Base-by-base conservation (phyloP, 64 coral and sea anemone genomes). In the Trachythela sp. region DNA sequence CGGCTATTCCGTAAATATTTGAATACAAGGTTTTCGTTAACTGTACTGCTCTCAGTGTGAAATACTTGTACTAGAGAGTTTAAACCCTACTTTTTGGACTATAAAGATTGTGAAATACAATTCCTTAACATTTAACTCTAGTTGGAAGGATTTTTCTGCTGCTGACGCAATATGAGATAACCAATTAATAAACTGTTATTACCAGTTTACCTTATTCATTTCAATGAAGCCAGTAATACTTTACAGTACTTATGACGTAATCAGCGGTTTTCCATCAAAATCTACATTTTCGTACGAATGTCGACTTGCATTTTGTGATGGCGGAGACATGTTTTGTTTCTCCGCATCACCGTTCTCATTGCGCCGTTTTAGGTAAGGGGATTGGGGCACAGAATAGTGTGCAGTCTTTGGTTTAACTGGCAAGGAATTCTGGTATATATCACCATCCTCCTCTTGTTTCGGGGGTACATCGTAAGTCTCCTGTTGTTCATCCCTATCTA, bases 231-330 rank as follows among this genome's bases (percentile, higher is more conserved):
- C 42, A 11, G 42, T 22, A 22, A 24, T 64, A n/a, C 22, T 20
- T n/a, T 64, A 20, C 5, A 64, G 6, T n/a, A 64, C 56, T 64
- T 27, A 64, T 64, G 75, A 39, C 18, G 75, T 37, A 7, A 39
- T 35, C 75, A 80, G 34, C 37, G 75, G 30, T 80, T 80, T 80
- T 35, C 75, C 75, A 36, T 80, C 75, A 36, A 80, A 80, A 39
- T 39, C 75, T 80, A 80, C 75, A 36, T 80, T 80, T 80, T 80
- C 75, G 75, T 80, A 80, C 20, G 75, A 39, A 15, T 22, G 13
- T 80, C n/a, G n/a, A n/a, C 37, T 80, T 80, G 8, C 33, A 15
- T 22, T 22, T 30, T 18, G 31, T 35, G 37, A 37, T 37, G 75
- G 30, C 33, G 75, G 13, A 37, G 2, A 35, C 30, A 39, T 36